Evolutionary conservation across 64 coral and sea anemone species (phyloP), one percentile per base, ranked within the genome.

Genomic region (Dendrophyllia cribrosa): DNA sequence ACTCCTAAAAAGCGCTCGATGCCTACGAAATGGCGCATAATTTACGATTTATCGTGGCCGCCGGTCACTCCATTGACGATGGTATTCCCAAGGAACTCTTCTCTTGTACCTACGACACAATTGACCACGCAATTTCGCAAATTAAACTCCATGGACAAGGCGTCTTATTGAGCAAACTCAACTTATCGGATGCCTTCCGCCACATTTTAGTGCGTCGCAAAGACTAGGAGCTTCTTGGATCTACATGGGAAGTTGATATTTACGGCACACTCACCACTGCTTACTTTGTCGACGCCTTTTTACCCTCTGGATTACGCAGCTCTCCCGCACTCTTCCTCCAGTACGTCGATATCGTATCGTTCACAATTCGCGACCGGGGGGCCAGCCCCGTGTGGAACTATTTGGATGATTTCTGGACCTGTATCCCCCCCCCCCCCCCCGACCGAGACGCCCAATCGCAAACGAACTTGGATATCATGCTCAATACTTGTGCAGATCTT

Each of bases 1-100:
- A 51, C 60, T 59, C 51, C 56, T 4, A 81, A 82, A 51, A 56
- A 60, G 78, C 78, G 7, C 74, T 76, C 48, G 48, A 78, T 20
- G 20, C 46, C 76, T 3, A 6, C 9, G 6, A 78, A 78, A 78
- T 78, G 76, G 76, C 12, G 76, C 10, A 64, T 64, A 14, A 64
- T 64, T 64, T 1, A 64, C 6, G 61, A 64, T 64, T 13, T 20
- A 17, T 64, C 15, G 5, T 64, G 61, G 13, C 61, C 61, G 61
- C 15, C 61, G 13, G 1, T 64, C 61, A 79, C 21, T 79, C 81
- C 2, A 66, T 85, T 58, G 67, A 85, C 43, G 61, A 66, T 49
- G 59, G 59, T 4, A 85, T 85, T 85, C 60, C 43, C 4, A 85
- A 85, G 16, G 81, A 85, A 66, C 34, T 45, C 17, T 85, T 66